A percentile compares a stretch with the other conserved stretches of the same genome.
Evolutionary conservation across 2,888 invertebrate species (phyloP).

Genomic region (Monoplex corrugatus): DNA sequence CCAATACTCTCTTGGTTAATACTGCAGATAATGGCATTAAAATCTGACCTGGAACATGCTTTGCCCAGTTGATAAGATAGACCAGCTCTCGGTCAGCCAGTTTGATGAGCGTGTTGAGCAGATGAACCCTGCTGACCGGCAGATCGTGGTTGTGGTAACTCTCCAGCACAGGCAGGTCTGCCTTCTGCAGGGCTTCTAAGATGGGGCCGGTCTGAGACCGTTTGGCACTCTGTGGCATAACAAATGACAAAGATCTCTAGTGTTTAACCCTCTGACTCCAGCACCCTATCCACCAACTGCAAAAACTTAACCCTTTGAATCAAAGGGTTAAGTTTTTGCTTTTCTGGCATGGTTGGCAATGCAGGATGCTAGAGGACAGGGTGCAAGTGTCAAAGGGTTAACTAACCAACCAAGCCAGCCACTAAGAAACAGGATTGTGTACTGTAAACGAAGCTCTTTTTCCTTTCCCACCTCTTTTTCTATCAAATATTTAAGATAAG

Average conservation of each 20-base stretch:
- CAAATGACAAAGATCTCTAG: not conserved
- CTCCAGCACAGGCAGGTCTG: slow-evolving; percentile 74
- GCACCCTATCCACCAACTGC: not conserved
- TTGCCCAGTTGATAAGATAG: slow-evolving; percentile 79
- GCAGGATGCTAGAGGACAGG: too few species aligned
- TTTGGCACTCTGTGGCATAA: slow-evolving; percentile 66
- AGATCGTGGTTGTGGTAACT: slow-evolving; percentile 74
- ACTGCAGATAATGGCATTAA: too few species aligned
- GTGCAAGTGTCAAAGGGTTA: too few species aligned
- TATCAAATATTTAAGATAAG: too few species aligned
- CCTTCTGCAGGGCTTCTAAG: slow-evolving; percentile 73
- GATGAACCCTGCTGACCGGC: slow-evolving; percentile 71
- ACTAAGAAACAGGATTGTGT: too few species aligned
- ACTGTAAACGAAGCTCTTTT: too few species aligned
- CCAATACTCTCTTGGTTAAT: too few species aligned
- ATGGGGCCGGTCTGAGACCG: slow-evolving; percentile 67
- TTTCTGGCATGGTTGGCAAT: too few species aligned
- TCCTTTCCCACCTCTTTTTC: too few species aligned
- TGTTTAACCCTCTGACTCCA: not conserved
- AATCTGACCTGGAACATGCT: slow-evolving; percentile 77
- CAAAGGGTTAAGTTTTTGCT: too few species aligned
- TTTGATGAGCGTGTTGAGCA: slow-evolving; percentile 76
- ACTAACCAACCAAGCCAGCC: too few species aligned
- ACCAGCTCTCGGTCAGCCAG: slow-evolving; percentile 77
- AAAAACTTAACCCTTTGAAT: too few species aligned